Base-by-base conservation (phyloP, 1,140 invertebrate genomes). In the Phymastichus coffea region DNA sequence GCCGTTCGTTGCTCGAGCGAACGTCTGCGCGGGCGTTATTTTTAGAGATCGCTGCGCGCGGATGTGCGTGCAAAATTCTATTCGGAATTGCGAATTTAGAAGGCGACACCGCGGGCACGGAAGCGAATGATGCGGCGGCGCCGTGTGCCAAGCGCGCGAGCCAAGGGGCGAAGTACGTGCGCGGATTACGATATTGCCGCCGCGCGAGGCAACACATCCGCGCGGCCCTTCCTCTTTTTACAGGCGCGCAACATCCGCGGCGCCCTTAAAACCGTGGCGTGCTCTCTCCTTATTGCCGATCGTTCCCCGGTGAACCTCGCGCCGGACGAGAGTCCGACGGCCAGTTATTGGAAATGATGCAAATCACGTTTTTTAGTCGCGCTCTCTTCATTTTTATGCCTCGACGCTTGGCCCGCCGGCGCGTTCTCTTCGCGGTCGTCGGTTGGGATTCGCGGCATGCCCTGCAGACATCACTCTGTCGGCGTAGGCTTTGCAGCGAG, bases 241-340 rank as follows among this genome's bases (percentile, higher is more conserved):
- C n/a, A n/a, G n/a, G n/a, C 70, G 68, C 57, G 28, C 48, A 38
- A 35, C 70, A 72, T 73, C 70, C 68, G 67, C 73, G 33, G 30
- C 41, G 26, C 62, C 64, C 65, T 71, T 73, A 70, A 71, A 70
- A 75, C 73, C 71, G 70, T 72, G 70, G 69, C 72, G 72, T 76
- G 75, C 66, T 72, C 70, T 69, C 44, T 70, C 79, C 70, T 80
- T 79, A 80, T 79, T 78, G 75, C 69, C 70, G 74, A 70, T 77
- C n/a, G n/a, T n/a, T n/a, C n/a, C n/a, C n/a, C n/a, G n/a, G n/a
- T n/a, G n/a, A n/a, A n/a, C n/a, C n/a, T n/a, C n/a, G n/a, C n/a
- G n/a, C n/a, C n/a, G n/a, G n/a, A n/a, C n/a, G n/a, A n/a, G n/a
- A n/a, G n/a, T n/a, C n/a, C n/a, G n/a, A n/a, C n/a, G n/a, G n/a